Base-by-base conservation (phyloP, 2,888 invertebrate genomes). In the Drosophila bunnanda region DNA sequence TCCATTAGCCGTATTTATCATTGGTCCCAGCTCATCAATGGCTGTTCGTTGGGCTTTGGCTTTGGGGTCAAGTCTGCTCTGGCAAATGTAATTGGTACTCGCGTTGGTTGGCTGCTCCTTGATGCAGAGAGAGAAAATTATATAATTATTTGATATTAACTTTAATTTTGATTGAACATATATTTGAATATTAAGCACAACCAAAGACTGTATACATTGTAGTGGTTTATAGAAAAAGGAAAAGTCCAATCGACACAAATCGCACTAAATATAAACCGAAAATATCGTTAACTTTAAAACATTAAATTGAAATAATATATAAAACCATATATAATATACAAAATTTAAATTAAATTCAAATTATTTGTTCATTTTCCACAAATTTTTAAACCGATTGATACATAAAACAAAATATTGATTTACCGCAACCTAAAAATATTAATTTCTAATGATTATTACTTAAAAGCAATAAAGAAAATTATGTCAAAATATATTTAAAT, bases 61-160 rank as follows among this genome's bases (percentile, higher is more conserved):
- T 52, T 41, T 48, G 36, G 56, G 32, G 15, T 50, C 70, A 59
- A 66, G 62, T 72, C 75, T 75, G 62, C 43, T 43, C 76, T 82
- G 85, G 56, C 82, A 82, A 83, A 85, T 88, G 83, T 88, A 88
- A 88, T 83, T 85, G 85, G 82, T 71, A 79, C 61, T 76, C 74
- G 62, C 52, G 58, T 48, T 55, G 65, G 64, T 62, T 66, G 65
- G 65, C 34, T 52, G 62, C 34, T 41, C 12, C 34, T 62, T 25
- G 20, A 32, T 20, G 20, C 32, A 50, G 20, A 13, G 15, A 2
- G 9, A 50, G 20, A 50, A 50, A 50, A 9, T 7, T 9, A 15
- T 1, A 20, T 3, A n/a, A n/a, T 10, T 1, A 5, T 20, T 30
- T 2, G 5, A 15, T 13, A 20, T 32, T 32, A 0, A 9, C 5